Base-by-base conservation (phyloP, 2,113 vertebrate genomes). In the Poecilia latipinna region DNA sequence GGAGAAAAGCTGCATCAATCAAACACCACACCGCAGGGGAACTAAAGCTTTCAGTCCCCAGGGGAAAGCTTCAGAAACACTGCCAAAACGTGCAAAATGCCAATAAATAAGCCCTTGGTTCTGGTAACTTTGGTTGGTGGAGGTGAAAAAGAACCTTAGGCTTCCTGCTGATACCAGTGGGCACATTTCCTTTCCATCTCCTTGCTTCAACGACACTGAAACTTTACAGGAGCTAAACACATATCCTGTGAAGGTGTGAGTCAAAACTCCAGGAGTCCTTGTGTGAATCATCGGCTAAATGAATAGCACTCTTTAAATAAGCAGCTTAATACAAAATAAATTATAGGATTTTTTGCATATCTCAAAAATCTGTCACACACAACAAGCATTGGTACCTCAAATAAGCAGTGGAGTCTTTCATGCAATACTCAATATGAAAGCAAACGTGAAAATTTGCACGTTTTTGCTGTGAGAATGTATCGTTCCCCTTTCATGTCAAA, bases 1-100 rank as follows among this genome's bases (percentile, higher is more conserved):
- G 48, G 71, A 76, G 80, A 81, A 68, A 75, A 64, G 80, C 80
- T 72, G 80, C 83, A 91, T 91, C 87, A 86, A 90, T 91, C 88
- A 92, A 82, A 89, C 76, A 62, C 70, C 72, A 60, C 35, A 4
- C 79, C 72, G 69, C 84, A 12, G 83, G 51, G 79, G 83, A 88
- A 66, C 76, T 63, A 71, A 12, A 31, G 72, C 77, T 84, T 63
- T 60, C 32, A 73, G 70, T 22, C 89, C 84, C 86, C 82, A 26
- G 35, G 88, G 91, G 79, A 69, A 81, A 73, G 85, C 74, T 85
- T 82, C 37, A 74, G 69, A 85, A 70, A 84, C 57, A 22, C 65
- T 74, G 74, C 84, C 28, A 54, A 86, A 90, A 86, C 32, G 31
- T 73, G 60, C 82, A 74, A 83, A 90, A 86, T 78, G 85, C 80